A percentile compares a stretch with the other conserved stretches of the same genome.
These are phyloP conservation scores for Blastobasis lacticolella DNA, from an alignment of 2,888 invertebrate genomes.

Conservation along the genomic window DNA sequence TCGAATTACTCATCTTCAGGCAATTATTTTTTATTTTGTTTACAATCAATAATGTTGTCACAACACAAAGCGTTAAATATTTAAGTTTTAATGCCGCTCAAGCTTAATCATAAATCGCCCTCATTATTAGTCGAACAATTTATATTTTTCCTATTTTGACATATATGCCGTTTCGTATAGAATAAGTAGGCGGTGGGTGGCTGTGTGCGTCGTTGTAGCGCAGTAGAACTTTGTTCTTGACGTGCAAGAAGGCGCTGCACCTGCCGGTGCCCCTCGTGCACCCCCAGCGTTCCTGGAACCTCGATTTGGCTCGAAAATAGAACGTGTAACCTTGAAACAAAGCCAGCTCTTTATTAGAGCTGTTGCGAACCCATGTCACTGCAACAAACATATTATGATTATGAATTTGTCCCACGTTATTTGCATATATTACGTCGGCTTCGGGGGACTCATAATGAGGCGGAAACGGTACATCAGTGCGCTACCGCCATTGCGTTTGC, in stretches of 20 bases:
- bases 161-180: not conserved
- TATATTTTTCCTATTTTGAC: not conserved
- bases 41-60: too few species aligned
- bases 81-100: too few species aligned
- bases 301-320: not conserved
- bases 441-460: too few species aligned
- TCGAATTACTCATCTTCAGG: too few species aligned
- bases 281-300: not conserved
- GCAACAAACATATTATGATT: not conserved
- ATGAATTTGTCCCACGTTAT: too few species aligned
- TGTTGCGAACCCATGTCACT: not conserved
- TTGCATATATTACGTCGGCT: too few species aligned
- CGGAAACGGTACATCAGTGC: too few species aligned
- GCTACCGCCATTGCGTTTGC: too few species aligned
- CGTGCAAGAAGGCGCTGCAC: not conserved
- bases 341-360: not conserved
- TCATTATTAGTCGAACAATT: too few species aligned
- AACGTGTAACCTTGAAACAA: not conserved
- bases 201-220: not conserved
- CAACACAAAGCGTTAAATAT: too few species aligned
- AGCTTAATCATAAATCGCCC: too few species aligned
- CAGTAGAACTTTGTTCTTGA: not conserved
- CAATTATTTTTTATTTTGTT: too few species aligned
- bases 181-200: not conserved
- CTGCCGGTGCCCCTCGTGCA: not conserved